These are phyloP conservation scores for Macaca mulatta DNA, from an alignment of 2,113 vertebrate genomes.

Conservation along the genomic window DNA sequence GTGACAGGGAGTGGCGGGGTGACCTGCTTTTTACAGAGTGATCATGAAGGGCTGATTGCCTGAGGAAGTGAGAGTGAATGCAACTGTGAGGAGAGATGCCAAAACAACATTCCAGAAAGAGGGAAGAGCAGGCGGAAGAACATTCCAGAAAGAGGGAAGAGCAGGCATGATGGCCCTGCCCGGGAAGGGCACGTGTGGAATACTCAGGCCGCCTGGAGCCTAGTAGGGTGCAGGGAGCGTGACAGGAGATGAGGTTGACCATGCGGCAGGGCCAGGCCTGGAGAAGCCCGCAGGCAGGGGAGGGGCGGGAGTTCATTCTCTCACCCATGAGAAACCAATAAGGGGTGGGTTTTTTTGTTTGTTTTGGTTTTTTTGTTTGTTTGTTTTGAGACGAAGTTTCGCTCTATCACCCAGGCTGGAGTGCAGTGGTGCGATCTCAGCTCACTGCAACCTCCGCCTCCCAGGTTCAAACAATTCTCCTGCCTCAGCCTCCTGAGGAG, in stretches of 20 bases:
- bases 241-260: rapidly evolving
- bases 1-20: too few relatives aligned
- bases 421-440: too few relatives aligned
- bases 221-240: rapidly evolving
- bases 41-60: not conserved
- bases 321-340: not conserved
- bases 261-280: not conserved
- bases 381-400: too few relatives aligned
- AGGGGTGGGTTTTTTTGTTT: too few relatives aligned
- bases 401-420: too few relatives aligned
- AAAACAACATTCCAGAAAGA: not conserved
- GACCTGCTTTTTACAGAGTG: rapidly evolving
- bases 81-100: not conserved
- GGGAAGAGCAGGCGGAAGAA: not conserved
- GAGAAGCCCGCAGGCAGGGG: not conserved
- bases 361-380: too few relatives aligned
- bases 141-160: not conserved
- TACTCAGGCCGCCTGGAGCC: not conserved
- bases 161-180: not conserved
- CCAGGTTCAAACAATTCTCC: too few relatives aligned
- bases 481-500: too few relatives aligned
- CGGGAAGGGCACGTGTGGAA: not conserved
- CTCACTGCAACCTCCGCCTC: too few relatives aligned
- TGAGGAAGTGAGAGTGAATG: not conserved
- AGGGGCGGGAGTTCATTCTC: not conserved